Conservation (phyloP, 2,888 invertebrate genomes). For the Endomychus coccineus region DNA sequence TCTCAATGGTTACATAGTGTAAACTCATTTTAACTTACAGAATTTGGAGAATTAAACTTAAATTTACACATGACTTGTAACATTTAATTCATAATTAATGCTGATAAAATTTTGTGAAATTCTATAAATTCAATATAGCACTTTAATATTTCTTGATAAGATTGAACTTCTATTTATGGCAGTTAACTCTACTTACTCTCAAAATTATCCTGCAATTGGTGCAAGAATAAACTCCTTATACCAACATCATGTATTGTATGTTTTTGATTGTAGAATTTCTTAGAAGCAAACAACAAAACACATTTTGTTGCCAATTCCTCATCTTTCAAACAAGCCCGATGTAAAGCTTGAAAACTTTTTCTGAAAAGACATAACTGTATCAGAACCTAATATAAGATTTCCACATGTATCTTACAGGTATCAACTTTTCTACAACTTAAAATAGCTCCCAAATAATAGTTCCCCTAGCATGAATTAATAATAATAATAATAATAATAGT, state of each 20-base stretch:
- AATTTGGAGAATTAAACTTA: too few relatives aligned
- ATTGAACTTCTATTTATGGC: too few relatives aligned
- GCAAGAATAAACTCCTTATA: constrained; percentile 28
- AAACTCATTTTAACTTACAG: too few relatives aligned
- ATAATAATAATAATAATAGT: background rate
- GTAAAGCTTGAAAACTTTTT: constrained; percentile 34
- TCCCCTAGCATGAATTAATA: too few relatives aligned
- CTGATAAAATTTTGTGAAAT: too few relatives aligned
- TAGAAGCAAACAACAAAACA: constrained; percentile 34
- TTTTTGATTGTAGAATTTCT: constrained; percentile 29
- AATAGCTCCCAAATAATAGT: background rate
- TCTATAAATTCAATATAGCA: too few relatives aligned
- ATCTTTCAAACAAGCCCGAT: constrained; percentile 34
- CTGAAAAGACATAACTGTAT: constrained; percentile 24
- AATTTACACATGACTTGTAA: too few relatives aligned
- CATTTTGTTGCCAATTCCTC: constrained; percentile 34
- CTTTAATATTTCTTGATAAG: too few relatives aligned
- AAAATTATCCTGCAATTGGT: constrained; percentile 35
- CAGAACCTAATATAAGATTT: background rate
- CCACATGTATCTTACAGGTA: background rate
- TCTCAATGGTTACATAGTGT: too few relatives aligned
- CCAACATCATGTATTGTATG: constrained; percentile 21
- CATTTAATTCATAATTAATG: too few relatives aligned
- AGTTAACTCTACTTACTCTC: constrained; percentile 29
- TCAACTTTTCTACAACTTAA: too few relatives aligned